A percentile compares a stretch with the other conserved stretches of the same genome.
Conservation (phyloP, 2,113 vertebrate species). For the Mionectes macconnelli region DNA sequence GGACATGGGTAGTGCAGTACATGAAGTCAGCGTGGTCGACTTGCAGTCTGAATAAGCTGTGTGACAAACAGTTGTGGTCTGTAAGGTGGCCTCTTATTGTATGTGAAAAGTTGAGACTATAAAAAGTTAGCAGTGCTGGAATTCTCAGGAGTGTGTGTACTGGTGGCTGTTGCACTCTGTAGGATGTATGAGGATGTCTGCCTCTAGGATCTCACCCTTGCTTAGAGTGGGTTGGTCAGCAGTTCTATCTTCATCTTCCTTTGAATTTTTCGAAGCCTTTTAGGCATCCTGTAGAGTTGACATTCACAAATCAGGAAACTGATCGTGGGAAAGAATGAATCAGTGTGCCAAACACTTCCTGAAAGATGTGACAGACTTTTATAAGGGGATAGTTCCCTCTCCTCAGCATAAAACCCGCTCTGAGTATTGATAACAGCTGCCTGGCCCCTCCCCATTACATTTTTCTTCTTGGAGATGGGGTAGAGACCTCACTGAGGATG, state of each 20-base stretch:
- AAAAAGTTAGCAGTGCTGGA: background rate
- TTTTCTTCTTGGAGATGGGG: background rate
- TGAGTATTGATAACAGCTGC: background rate
- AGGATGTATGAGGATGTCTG: background rate
- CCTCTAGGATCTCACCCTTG: background rate
- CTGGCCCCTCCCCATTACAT: fast-evolving
- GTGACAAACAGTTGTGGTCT: background rate
- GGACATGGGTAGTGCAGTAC: background rate
- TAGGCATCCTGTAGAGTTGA: background rate
- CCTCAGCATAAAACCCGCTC: background rate
- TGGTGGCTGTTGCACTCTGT: background rate
- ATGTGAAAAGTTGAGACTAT: background rate
- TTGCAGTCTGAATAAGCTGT: background rate
- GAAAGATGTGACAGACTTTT: background rate
- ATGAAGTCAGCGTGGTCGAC: background rate
- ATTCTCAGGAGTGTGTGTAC: background rate
- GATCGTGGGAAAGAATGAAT: background rate
- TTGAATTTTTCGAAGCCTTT: background rate
- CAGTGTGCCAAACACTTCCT: background rate
- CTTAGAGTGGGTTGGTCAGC: background rate
- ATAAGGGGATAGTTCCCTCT: background rate
- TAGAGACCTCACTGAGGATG: background rate
- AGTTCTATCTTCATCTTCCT: background rate
- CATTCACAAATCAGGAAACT: fast-evolving
- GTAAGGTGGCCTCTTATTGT: background rate